These are phyloP conservation scores for Rousettus leschenaultii DNA, from an alignment of 2,113 vertebrate genomes.

Conservation along the genomic window DNA sequence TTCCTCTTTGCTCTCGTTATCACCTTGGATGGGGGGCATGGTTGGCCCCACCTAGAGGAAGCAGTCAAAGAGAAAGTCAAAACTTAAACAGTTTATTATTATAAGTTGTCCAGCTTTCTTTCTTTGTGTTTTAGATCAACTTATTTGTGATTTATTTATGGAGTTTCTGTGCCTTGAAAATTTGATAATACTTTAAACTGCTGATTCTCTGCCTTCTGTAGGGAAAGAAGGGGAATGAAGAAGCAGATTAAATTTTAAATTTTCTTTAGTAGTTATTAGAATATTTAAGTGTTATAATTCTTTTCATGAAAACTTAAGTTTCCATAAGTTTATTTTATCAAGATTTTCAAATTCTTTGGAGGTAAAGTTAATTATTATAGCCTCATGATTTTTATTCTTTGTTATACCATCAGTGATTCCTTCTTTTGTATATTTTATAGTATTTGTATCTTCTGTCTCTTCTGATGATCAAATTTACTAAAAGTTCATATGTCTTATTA, in stretches of 20 bases:
- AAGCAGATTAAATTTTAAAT: neutral
- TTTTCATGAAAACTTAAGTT: neutral
- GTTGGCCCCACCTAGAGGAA: neutral
- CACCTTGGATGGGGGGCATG: neutral
- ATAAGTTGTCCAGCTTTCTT: neutral
- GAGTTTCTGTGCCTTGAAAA: neutral
- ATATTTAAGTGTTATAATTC: neutral
- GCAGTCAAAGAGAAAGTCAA: neutral
- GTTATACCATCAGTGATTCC: neutral
- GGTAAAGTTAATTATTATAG: neutral
- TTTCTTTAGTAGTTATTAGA: neutral
- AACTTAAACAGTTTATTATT: neutral
- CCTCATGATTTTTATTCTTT: neutral
- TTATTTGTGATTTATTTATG: neutral
- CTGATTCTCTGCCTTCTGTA: neutral
- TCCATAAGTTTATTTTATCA: neutral
- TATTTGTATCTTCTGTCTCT: neutral
- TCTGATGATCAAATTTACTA: neutral
- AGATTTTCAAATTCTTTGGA: neutral
- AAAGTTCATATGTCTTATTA: neutral
- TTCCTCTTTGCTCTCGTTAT: neutral
- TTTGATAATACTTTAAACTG: neutral
- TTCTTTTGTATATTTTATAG: neutral
- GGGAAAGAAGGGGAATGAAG: neutral
- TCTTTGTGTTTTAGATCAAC: neutral